Evolutionary conservation across 2,113 vertebrate species (phyloP), one percentile per base, ranked within the genome.

Genomic region (Desmodus rotundus): DNA sequence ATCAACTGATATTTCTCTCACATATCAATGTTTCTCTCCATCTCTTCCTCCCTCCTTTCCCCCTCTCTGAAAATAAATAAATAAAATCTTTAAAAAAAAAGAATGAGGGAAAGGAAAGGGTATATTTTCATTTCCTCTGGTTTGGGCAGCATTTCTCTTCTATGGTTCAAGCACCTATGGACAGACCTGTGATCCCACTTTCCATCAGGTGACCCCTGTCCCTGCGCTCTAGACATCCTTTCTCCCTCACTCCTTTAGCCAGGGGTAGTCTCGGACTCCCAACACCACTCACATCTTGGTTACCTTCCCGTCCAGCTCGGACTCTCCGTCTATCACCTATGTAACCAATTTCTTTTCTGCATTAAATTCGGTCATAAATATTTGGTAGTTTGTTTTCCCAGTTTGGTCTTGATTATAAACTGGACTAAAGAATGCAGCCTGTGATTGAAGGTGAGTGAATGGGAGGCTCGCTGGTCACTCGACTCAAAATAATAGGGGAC

Each of bases 301-400:
- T 74, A 77, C 8, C 20, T 58, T 78, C 31, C 54, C 54, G 8
- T 87, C 6, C 24, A 76, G 17, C 15, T 94, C 67, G 16, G 17
- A 56, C 87, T 87, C 45, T 92, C 52, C 70, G 28, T 17, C 36
- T 95, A 68, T 82, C 58, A 92, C 17, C 28, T 85, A 67, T 86
- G 26, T 77, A 86, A 67, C 28, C 41, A 74, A 67, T 73, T 89
- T 86, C 0, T 83, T 92, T 61, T 80, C 47, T 92, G 43, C 65
- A 78, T 94, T 86, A 94, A 85, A 93, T 93, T 88, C 50, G 91
- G 26, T 76, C 33, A 77, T 78, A 74, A 90, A 80, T 45, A 91
- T 70, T 81, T 95, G 63, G 43, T 76, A 76, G n/a, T 38, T 95
- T 90, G 14, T 63, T 83, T 94, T 61, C 43, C 52, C 28, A 77